Percentiles rank a stretch among this genome's conserved stretches.
phyloP scores from a whole-genome alignment of 2,113 vertebrate genomes.

The Onychorhynchus coronatus region DNA sequence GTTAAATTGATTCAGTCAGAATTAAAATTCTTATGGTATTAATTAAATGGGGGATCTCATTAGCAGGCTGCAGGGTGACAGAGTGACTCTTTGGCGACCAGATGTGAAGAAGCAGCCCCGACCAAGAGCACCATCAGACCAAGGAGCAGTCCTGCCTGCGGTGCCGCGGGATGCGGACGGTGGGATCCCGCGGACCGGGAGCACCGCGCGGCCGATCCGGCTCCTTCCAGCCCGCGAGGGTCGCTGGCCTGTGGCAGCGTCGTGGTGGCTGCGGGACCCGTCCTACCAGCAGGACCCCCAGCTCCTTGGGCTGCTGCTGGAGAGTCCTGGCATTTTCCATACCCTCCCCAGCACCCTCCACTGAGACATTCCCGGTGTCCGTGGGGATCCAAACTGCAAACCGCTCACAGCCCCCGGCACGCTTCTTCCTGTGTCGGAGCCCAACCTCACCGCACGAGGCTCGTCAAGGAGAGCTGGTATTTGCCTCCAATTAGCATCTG shows the following conservation, averaged over 20 bases:
- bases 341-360: background rate
- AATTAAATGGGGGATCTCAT: constrained; percentile 99
- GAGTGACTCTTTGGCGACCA: constrained; percentile 92
- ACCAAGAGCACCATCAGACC: constrained; percentile 78
- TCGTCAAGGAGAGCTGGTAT: background rate
- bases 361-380: background rate
- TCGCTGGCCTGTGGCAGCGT: background rate
- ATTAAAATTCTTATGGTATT: constrained; percentile 99
- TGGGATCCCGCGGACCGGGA: constrained; percentile 48
- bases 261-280: fast-evolving
- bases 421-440: background rate
- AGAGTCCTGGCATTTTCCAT: background rate
- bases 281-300: fast-evolving
- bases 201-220: constrained; percentile 65
- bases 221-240: constrained; percentile 64
- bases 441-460: background rate
- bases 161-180: background rate
- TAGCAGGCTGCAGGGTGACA: constrained; percentile 93
- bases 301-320: background rate
- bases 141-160: constrained; percentile 25
- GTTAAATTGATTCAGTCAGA: constrained; percentile 99
- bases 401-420: background rate
- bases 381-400: background rate
- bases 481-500: constrained; percentile 51
- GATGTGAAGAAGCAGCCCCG: constrained; percentile 89